phyloP scores from a whole-genome alignment of 2,797 vertebrate genomes.

The Nyctalus aviator region DNA sequence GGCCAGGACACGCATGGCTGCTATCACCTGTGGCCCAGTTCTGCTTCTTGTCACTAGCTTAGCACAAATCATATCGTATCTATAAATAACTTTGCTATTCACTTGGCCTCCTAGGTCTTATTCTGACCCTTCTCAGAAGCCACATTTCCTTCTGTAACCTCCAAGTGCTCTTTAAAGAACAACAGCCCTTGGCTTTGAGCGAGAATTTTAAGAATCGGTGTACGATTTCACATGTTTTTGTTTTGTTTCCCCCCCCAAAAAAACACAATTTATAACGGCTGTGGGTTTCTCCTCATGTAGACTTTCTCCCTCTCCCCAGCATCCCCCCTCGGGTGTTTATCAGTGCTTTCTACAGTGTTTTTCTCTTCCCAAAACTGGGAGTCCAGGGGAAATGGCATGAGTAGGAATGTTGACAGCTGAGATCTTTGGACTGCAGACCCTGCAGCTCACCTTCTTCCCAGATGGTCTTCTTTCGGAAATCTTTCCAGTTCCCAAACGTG shows the following conservation, averaged over 20 bases:
- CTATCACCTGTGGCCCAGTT: not conserved
- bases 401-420: not conserved
- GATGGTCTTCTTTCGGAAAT: not conserved
- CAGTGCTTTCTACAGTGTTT: not conserved
- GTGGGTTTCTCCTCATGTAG: not conserved
- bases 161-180: not conserved
- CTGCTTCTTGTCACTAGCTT: not conserved
- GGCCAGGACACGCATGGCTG: not conserved
- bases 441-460: not conserved
- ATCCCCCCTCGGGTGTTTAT: fast-evolving
- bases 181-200: not conserved
- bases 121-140: not conserved
- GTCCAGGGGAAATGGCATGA: not conserved
- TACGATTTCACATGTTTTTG: not conserved
- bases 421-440: not conserved
- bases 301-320: too few species aligned
- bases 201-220: not conserved
- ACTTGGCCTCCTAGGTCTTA: not conserved
- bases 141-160: not conserved
- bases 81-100: conserved; percentile 15
- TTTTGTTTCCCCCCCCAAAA: too few species aligned
- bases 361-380: not conserved
- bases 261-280: not conserved
- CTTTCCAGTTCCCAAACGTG: not conserved
- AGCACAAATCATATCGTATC: not conserved